Percentiles rank a stretch among this genome's conserved stretches.
Evolutionary conservation across 2,888 invertebrate genomes (phyloP).

Genomic region (Rhingia campestris): DNA sequence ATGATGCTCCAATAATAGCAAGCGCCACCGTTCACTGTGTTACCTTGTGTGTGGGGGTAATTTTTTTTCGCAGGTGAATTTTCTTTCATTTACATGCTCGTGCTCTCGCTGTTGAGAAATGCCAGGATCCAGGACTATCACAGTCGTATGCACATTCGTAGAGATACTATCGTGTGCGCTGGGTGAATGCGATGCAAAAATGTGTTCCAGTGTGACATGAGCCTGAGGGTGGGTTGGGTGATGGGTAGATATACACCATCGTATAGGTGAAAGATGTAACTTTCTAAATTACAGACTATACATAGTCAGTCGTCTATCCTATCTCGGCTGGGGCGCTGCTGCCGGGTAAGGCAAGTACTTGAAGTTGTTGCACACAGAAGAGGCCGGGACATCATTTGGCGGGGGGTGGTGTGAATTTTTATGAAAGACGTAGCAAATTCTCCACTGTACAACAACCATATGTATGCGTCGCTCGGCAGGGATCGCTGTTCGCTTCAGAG

Average conservation of each 20-base stretch:
- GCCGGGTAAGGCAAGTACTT: constrained; percentile 46
- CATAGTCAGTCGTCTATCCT: neutral
- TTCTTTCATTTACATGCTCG: constrained; percentile 28
- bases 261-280: constrained; percentile 52
- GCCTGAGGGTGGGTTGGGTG: constrained; percentile 4
- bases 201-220: constrained; percentile 33
- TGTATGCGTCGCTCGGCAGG: constrained; percentile 10
- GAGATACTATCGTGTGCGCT: constrained; percentile 31
- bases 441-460: constrained; percentile 6
- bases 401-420: constrained; percentile 48
- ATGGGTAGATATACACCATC: constrained; percentile 1
- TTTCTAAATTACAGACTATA: constrained; percentile 48
- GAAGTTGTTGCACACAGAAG: constrained; percentile 12
- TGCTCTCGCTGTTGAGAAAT: constrained; percentile 18
- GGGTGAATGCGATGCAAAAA: constrained; percentile 28
- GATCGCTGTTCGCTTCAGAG: constrained; percentile 11
- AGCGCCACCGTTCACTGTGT: constrained; percentile 8
- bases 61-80: constrained; percentile 40
- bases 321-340: neutral
- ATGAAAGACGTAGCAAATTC: constrained; percentile 9
- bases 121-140: constrained; percentile 15
- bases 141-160: constrained; percentile 15
- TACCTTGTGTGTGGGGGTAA: constrained; percentile 2
- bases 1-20: constrained; percentile 68
- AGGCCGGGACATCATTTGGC: constrained; percentile 34